A percentile compares a stretch with the other conserved stretches of the same genome.
Evolutionary conservation across 2,888 invertebrate species (phyloP).

Genomic region (Clanis bilineata): DNA sequence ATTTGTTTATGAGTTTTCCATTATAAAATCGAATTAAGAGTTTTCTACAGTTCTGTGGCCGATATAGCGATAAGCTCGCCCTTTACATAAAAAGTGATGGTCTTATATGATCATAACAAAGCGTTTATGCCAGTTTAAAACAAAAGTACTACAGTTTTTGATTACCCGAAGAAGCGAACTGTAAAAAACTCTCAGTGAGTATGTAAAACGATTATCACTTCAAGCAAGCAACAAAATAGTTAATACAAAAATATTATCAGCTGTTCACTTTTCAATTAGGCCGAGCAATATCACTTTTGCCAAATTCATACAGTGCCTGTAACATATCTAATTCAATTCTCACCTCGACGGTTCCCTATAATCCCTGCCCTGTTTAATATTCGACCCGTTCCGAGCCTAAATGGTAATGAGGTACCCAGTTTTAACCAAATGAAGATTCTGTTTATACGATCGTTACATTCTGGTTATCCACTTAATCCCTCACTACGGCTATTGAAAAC

Average conservation of each 20-base stretch:
- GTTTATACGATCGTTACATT: conserved; percentile 51
- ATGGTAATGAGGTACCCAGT: conserved; percentile 59
- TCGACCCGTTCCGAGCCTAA: conserved; percentile 49
- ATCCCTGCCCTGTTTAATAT: conserved; percentile 54
- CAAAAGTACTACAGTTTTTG: too few relatives aligned
- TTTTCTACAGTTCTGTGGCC: too few relatives aligned
- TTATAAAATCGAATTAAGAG: too few relatives aligned
- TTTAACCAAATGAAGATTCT: conserved; percentile 57
- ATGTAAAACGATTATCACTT: not conserved
- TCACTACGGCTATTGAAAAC: conserved; percentile 48
- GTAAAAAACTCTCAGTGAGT: not conserved
- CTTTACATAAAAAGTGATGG: too few relatives aligned
- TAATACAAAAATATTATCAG: not conserved
- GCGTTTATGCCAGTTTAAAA: too few relatives aligned
- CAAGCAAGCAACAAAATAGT: not conserved
- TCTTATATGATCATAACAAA: too few relatives aligned
- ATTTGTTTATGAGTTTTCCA: too few relatives aligned
- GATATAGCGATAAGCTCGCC: too few relatives aligned
- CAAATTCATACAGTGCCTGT: not conserved
- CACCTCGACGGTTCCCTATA: conserved; percentile 46
- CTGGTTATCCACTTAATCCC: conserved; percentile 56
- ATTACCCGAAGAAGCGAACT: too few relatives aligned
- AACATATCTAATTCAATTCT: conserved; percentile 48
- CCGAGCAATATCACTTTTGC: not conserved
- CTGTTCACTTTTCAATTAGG: not conserved